Conservation (phyloP, 2,888 invertebrate genomes). For the Hemithea aestivaria region DNA sequence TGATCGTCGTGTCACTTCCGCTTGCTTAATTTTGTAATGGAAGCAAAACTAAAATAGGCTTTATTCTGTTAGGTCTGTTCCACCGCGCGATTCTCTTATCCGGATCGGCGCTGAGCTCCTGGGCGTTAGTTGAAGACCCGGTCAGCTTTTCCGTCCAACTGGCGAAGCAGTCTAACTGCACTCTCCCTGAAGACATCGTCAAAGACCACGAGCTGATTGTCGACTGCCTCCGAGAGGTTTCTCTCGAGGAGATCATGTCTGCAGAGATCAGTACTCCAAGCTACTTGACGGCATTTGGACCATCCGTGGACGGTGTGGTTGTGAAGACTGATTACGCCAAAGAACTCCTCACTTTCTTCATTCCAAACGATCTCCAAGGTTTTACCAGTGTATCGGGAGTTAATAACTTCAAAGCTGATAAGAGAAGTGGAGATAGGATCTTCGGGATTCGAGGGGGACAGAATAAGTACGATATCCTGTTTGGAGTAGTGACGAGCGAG, state of each 20-base stretch:
- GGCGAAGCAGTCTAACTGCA: slow-evolving; percentile 89
- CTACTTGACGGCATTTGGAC: slow-evolving; percentile 93
- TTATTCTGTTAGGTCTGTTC: slow-evolving; percentile 84
- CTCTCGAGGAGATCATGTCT: slow-evolving; percentile 85
- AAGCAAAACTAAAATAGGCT: not conserved
- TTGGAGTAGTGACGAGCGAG: slow-evolving; percentile 95
- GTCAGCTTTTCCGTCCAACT: slow-evolving; percentile 90
- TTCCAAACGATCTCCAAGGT: slow-evolving; percentile 82
- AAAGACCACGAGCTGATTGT: slow-evolving; percentile 91
- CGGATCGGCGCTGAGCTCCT: slow-evolving; percentile 92
- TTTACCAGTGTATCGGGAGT: slow-evolving; percentile 81
- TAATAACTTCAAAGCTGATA: slow-evolving; percentile 78
- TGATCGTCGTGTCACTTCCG: no score
- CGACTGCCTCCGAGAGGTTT: slow-evolving; percentile 88
- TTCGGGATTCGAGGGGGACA: slow-evolving; percentile 77
- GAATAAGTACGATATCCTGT: slow-evolving; percentile 90
- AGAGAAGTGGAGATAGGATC: slow-evolving; percentile 81
- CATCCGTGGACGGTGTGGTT: slow-evolving; percentile 96
- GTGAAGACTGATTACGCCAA: slow-evolving; percentile 93
- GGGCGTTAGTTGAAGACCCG: slow-evolving; percentile 94
- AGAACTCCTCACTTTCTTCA: slow-evolving; percentile 85
- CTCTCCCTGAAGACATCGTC: slow-evolving; percentile 88
- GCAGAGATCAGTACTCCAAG: slow-evolving; percentile 89
- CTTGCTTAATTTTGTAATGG: no score
- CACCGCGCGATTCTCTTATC: slow-evolving; percentile 92